A percentile compares a stretch with the other conserved stretches of the same genome.
These are phyloP conservation scores for Athene noctua DNA, from an alignment of 2,113 vertebrate genomes.

Conservation along the genomic window DNA sequence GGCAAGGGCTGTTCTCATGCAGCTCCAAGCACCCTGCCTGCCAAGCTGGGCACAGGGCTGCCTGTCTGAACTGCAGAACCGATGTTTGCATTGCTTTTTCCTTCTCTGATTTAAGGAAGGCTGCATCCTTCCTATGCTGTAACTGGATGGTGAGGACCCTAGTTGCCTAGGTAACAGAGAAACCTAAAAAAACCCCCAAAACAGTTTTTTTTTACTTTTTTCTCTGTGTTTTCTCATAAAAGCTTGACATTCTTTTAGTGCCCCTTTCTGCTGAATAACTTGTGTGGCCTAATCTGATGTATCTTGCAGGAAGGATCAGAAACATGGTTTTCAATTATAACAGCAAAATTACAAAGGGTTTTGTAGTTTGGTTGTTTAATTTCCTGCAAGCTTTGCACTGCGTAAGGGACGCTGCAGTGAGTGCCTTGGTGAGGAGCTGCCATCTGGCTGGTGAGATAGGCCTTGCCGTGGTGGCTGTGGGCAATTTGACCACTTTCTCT, in stretches of 20 bases:
- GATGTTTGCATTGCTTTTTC: background rate
- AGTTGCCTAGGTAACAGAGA: background rate
- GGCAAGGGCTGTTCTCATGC: background rate
- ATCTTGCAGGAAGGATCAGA: background rate
- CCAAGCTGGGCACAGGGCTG: background rate
- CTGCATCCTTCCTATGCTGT: background rate
- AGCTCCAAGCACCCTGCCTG: background rate
- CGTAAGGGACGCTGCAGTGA: background rate
- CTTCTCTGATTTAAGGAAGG: background rate
- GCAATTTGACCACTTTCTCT: background rate
- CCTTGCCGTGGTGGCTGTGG: background rate
- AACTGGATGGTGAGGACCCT: background rate
- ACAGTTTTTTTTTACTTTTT: background rate
- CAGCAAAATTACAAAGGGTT: background rate
- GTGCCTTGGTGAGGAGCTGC: background rate
- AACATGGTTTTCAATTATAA: background rate
- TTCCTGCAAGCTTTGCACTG: background rate
- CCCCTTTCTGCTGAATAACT: background rate
- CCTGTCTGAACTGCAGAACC: background rate
- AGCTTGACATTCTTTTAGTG: background rate
- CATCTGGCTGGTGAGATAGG: background rate
- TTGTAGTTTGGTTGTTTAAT: background rate
- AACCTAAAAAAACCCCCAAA: background rate
- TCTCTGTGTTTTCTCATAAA: background rate
- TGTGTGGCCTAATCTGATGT: background rate